Base-by-base conservation (phyloP, 2,888 invertebrate species). In the Crocallis elinguaria region DNA sequence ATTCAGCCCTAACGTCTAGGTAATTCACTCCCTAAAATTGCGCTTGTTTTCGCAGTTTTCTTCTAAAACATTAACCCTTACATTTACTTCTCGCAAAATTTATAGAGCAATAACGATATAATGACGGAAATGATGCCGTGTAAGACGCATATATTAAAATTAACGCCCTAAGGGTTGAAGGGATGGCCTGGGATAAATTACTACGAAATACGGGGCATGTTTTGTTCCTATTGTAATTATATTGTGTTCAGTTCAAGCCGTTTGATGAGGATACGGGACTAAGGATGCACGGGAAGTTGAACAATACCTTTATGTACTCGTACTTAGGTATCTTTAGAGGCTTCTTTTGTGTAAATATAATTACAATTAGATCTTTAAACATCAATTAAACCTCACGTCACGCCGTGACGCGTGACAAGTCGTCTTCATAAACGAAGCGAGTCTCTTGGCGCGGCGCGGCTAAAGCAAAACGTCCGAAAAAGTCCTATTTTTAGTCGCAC, bases 31-130 rank as follows among this genome's bases (percentile, higher is more conserved):
- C 33, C 9, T 2, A 2, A 16, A 32, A 33, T 33, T 33, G 7
- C 16, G 17, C 33, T 8, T 16, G 3, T 32, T 39, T 51, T 42
- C 52, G 16, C 38, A 53, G 42, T 37, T 52, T 44, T 52, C 33
- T 52, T 45, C 30, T 36, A 33, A 17, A 48, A 46, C 51, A 45
- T 52, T 36, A 19, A 36, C 36, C 45, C 36, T 49, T 55, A 60
- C 56, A 70, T 73, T 72, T 69, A 71, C 69, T 69, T 62, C 64
- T 69, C 69, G 64, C 67, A 61, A 69, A 76, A 80, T 79, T 78
- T 77, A 81, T 75, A 65, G 66, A 67, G 73, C 73, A 75, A 77
- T 80, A 81, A 79, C 75, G 72, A 72, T 71, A 72, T 79, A 78
- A 81, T 78, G 73, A 77, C 73, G 77, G 73, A 75, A 79, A 74